Base-by-base conservation (phyloP, 1,140 invertebrate species). In the Lepidurus couesii region DNA sequence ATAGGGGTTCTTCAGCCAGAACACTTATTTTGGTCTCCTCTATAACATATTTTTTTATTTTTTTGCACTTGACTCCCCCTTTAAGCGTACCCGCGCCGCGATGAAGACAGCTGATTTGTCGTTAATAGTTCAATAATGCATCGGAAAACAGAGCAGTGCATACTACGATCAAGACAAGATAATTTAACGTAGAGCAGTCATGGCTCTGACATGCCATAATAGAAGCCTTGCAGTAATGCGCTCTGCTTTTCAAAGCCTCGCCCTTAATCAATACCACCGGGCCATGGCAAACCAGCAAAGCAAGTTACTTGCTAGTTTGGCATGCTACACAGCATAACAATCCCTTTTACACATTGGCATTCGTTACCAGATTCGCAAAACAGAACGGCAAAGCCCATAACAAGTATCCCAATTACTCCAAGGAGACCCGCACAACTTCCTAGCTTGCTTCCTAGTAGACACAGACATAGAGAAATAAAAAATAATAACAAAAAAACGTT, bases 241-340 rank as follows among this genome's bases (percentile, higher is more conserved):
- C 9, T 21, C 53, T 65, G 53, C 53, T 65, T 9, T 21, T 65
- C 53, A 65, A 34, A 65, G 53, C 53, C 53, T 65, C 13, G 8
- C 53, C 53, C 53, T 16, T n/a, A 65, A 65, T 65, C 53, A 65
- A 65, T 65, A 65, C 53, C 21, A 65, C n/a, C 21, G 53, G 53
- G 53, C 53, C 53, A 65, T 65, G 53, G 53, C 13, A 21, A 21
- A 65, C 53, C 53, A 65, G 53, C 6, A 13, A 34, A 21, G 16
- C 53, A 65, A 65, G 13, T 65, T 65, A 16, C 9, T 65, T 65
- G 53, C 53, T 65, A 21, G 53, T 13, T 65, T 21, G 13, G 21
- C 53, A 65, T 21, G 13, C 53, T 13, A 21, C 53, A 65, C 13
- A 16, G 53, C 21, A 21, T 1, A 65, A 65, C 53, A 9, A 65